Conservation (phyloP, 1,140 invertebrate genomes). For the Bombus waltoni region DNA sequence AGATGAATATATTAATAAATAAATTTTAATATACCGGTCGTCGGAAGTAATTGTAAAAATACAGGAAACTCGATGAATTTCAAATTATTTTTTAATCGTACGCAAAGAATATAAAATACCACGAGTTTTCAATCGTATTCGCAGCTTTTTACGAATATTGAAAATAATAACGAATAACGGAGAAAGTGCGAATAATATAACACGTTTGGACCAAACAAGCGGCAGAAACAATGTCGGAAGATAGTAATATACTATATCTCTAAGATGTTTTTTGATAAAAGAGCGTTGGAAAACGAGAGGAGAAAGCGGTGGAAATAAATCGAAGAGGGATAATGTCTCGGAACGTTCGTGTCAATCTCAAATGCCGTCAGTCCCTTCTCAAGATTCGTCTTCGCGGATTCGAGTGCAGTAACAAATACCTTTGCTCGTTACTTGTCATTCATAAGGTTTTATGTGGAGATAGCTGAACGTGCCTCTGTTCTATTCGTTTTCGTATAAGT, state of each 20-base stretch:
- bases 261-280: background rate
- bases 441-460: conserved; percentile 42
- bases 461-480: conserved; percentile 36
- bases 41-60: background rate
- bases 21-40: background rate
- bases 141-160: background rate
- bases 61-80: background rate
- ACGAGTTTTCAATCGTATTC: background rate
- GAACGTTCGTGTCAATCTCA: conserved; percentile 37
- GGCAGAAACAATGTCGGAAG: background rate
- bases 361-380: conserved; percentile 41
- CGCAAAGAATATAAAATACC: background rate
- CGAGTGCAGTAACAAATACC: conserved; percentile 38
- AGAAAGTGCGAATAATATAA: background rate
- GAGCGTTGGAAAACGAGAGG: background rate
- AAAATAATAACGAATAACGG: background rate
- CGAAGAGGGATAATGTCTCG: background rate
- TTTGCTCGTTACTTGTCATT: conserved; percentile 51
- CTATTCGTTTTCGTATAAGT: conserved; percentile 39
- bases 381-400: conserved; percentile 23
- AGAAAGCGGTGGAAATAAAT: conserved; percentile 22
- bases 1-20: background rate
- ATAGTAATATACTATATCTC: background rate
- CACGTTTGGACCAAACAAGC: background rate
- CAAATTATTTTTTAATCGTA: background rate